Percentiles rank a stretch among this genome's conserved stretches.
phyloP scores from a whole-genome alignment of 2,797 vertebrate genomes.

The Intellagama lesueurii region DNA sequence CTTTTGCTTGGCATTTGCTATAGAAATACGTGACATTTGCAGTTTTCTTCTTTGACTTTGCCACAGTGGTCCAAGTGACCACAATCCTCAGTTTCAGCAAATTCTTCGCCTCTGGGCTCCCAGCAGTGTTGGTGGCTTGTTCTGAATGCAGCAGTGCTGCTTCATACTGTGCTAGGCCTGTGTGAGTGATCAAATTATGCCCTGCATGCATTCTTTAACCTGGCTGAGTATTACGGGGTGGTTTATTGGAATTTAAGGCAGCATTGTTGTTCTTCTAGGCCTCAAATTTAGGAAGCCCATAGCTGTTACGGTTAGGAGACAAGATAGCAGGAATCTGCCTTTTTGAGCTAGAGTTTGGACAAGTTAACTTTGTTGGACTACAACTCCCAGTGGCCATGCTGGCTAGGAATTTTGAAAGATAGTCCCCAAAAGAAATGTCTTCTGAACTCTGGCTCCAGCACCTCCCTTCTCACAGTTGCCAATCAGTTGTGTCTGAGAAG shows the following conservation, averaged over 20 bases:
- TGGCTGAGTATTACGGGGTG: neutral
- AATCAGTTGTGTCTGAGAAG: too few relatives aligned
- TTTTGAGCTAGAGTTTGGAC: too few relatives aligned
- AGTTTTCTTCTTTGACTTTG: neutral
- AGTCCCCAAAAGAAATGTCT: too few relatives aligned
- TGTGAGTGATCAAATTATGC: slow-evolving; percentile 13
- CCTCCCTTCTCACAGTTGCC: too few relatives aligned
- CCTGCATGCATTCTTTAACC: neutral
- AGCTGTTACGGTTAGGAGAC: neutral
- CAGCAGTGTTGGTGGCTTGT: neutral
- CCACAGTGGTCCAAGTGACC: neutral
- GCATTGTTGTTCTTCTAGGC: neutral
- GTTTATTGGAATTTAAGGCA: neutral
- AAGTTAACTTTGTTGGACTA: too few relatives aligned
- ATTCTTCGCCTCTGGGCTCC: neutral
- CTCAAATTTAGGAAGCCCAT: neutral
- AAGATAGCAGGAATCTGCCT: neutral
- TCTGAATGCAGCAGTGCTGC: neutral
- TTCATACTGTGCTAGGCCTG: neutral
- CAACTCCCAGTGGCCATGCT: too few relatives aligned
- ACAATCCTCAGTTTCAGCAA: neutral
- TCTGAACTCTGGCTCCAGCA: too few relatives aligned
- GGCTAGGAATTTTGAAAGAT: too few relatives aligned
- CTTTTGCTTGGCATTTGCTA: neutral
- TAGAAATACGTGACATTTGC: neutral